Conservation (phyloP, 2,113 vertebrate species). For the Archilochus colubris region DNA sequence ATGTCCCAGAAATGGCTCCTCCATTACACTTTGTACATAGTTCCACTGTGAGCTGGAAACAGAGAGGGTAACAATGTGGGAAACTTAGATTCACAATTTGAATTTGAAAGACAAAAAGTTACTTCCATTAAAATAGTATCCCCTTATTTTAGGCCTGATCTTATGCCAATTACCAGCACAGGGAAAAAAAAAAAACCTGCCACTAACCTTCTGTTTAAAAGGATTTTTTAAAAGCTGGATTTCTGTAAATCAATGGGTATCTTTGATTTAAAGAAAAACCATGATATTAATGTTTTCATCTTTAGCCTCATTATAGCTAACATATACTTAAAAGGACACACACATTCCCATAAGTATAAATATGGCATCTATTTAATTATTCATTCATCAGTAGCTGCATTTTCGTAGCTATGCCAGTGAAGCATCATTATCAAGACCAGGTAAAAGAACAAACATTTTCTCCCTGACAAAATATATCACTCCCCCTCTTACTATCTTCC, state of each 20-base stretch:
- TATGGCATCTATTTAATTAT: not conserved
- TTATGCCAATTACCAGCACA: not conserved
- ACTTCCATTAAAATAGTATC: not conserved
- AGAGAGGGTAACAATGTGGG: not conserved
- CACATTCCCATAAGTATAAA: not conserved
- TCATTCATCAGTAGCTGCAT: not conserved
- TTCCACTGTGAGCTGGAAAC: not conserved
- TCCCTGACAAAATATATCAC: not conserved
- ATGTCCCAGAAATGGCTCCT: not conserved
- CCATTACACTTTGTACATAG: too few species aligned
- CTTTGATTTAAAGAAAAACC: not conserved
- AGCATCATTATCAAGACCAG: not conserved
- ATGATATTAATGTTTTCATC: slow-evolving; percentile 1
- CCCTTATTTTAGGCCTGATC: not conserved
- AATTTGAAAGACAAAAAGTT: not conserved
- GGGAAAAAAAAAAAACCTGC: not conserved
- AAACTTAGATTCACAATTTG: not conserved
- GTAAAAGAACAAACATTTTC: not conserved
- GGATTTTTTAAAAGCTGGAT: not conserved
- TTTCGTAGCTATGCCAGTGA: not conserved
- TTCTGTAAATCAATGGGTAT: not conserved
- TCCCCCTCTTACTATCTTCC: not conserved
- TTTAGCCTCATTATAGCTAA: slow-evolving; percentile 1
- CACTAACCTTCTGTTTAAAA: not conserved
- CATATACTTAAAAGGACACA: not conserved